phyloP scores from a whole-genome alignment of 1,140 invertebrate genomes.

The Neodiprion lecontei region DNA sequence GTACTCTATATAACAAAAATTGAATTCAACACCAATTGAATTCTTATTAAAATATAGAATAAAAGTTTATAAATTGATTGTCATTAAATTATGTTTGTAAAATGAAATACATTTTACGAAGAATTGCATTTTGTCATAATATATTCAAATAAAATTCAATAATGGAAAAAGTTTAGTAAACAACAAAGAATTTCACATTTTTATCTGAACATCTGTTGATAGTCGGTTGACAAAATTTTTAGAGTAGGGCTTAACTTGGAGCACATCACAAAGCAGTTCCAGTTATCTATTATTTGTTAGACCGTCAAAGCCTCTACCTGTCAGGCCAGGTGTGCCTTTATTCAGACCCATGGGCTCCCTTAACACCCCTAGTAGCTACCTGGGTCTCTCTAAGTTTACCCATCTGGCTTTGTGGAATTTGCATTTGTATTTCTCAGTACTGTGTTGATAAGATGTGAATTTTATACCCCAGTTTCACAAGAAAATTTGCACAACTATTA shows the following conservation, averaged over 20 bases:
- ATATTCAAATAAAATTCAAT: slow-evolving; percentile 2
- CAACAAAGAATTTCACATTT: neutral
- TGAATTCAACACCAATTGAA: neutral
- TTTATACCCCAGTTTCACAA: neutral
- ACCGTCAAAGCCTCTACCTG: slow-evolving; percentile 55
- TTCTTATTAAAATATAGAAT: slow-evolving; percentile 9
- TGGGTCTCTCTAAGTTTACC: slow-evolving; percentile 36
- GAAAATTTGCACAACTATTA: neutral
- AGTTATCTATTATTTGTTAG: slow-evolving; percentile 58
- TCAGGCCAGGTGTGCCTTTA: slow-evolving; percentile 53
- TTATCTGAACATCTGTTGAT: slow-evolving; percentile 59
- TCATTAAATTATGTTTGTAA: neutral
- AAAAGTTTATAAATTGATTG: neutral
- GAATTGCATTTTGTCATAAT: neutral
- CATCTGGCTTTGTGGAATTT: slow-evolving; percentile 39
- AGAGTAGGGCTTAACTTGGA: slow-evolving; percentile 39
- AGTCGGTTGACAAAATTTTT: slow-evolving; percentile 52
- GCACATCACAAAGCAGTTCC: slow-evolving; percentile 51
- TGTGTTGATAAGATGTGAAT: neutral
- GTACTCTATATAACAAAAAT: slow-evolving; percentile 43
- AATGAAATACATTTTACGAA: neutral
- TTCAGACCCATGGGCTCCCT: slow-evolving; percentile 44
- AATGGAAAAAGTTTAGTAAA: neutral
- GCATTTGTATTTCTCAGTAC: slow-evolving; percentile 28
- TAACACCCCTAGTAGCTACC: slow-evolving; percentile 35